Base-by-base conservation (phyloP, 2,113 vertebrate species). In the Ariopsis seemanni region DNA sequence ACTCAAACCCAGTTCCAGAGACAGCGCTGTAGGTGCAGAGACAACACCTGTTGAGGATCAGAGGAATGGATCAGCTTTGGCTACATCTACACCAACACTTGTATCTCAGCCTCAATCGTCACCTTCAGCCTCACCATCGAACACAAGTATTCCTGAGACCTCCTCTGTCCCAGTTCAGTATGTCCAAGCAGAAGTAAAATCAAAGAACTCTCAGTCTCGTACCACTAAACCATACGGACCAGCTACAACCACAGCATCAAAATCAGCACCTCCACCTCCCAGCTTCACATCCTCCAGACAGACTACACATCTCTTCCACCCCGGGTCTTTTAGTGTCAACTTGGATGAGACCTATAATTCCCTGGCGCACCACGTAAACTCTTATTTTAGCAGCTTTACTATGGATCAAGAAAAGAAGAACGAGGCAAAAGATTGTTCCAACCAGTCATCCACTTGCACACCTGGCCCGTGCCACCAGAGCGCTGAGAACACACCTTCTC, bases 331-430 rank as follows among this genome's bases (percentile, higher is more conserved):
- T 92, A 93, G 95, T 57, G 96, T 95, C 84, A 97, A 92, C 92
- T 96, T 97, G 93, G 97, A 96, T 92, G 97, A 98, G 81, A 98
- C 97, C 0, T 98, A 97, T 89, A 96, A 94, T 90, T 97, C 96
- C 14, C 85, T 99, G 87, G 94, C 98, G 78, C 95, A 95, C 93
- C 98, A 99, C 87, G 96, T 99, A 90, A 98, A 99, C 91, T 94
- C 94, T 34, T 99, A 99, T 89, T 99, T 99, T 90, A 93, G 83
- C 63, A 94, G 82, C 89, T 91, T 88, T 84, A 91, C 88, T 84
- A 94, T 92, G 85, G 95, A 96, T 93, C 93, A 94, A 91, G 92
- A 93, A 84, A 90, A 92, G 83, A 93, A 92, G 85, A 84, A 52
- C 10, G 88, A 92, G 27, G 88, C 78, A 15, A 91, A 90, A 58